Base-by-base conservation (phyloP, 2,113 vertebrate genomes). In the Lasiurus borealis region DNA sequence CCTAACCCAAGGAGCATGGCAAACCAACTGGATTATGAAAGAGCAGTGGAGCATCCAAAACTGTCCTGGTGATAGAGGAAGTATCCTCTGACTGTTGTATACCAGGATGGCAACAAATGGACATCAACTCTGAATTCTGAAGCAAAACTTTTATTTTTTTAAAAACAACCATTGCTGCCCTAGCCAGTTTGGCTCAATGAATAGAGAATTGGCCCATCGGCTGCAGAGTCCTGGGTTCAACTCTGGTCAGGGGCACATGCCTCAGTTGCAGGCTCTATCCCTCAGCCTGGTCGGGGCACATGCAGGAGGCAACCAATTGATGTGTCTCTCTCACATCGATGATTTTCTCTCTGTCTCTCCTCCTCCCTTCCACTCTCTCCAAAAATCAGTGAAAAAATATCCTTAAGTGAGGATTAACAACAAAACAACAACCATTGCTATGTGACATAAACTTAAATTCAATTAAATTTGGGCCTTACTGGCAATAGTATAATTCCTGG, bases 91-190 rank as follows among this genome's bases (percentile, higher is more conserved):
- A 18, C 29, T n/a, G 29, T 44, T 77, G 76, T 88, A 3, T 8
- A 8, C n/a, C 0, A 11, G 81, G 71, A 25, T 21, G 34, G 3
- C 54, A 52, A 66, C 64, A 93, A 96, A 85, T 5, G 14, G 88
- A 59, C 59, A 34, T 15, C 31, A 52, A 50, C 59, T 88, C 71
- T 71, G 1, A 29, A 59, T 21, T 64, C 46, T 19, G 23, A 94
- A 85, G 68, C 21, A 88, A 59, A 85, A 14, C 44, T 88, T 80
- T 80, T 23, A 6, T 50, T 94, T 88, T 71, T 88, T 91, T 57
- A 72, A 93, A 95, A 94, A 72, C 34, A 69, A 29, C 71, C 59
- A 62, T 27, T 62, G 59, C 59, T 62, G 59, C 59, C 59, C 25
- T 62, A 62, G 59, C 25, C 10, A 1, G 59, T 62, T 62, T 62